Percentiles rank a stretch among this genome's conserved stretches.
These are phyloP conservation scores for Drosophila busckii DNA, from an alignment of 1,140 invertebrate species.

Conservation along the genomic window DNA sequence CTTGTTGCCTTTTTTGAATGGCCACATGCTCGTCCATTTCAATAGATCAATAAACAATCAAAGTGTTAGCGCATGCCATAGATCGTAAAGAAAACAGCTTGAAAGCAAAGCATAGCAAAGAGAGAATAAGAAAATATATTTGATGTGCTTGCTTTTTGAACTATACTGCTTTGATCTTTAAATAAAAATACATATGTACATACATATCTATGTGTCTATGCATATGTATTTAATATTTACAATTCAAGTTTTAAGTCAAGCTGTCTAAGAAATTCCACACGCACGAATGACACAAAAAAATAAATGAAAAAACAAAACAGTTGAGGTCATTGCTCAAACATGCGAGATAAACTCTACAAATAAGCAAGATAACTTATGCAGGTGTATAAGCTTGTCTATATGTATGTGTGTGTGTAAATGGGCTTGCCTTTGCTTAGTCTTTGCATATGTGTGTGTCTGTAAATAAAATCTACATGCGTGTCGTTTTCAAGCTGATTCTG, in stretches of 20 bases:
- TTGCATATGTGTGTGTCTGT: neutral
- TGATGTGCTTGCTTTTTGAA: too few relatives aligned
- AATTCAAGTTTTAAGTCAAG: neutral
- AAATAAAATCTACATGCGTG: conserved; percentile 18
- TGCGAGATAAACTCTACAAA: conserved; percentile 22
- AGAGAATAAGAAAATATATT: too few relatives aligned
- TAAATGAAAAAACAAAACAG: conserved; percentile 13
- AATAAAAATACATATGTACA: too few relatives aligned
- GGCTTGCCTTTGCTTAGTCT: neutral
- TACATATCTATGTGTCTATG: too few relatives aligned
- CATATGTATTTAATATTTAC: neutral
- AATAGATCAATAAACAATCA: too few relatives aligned
- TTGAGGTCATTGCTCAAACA: conserved; percentile 55
- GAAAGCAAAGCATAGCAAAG: too few relatives aligned
- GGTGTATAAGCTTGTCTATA: neutral
- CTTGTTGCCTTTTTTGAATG: too few relatives aligned
- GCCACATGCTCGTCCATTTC: too few relatives aligned
- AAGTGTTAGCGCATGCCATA: too few relatives aligned
- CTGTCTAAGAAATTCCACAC: conserved; percentile 16
- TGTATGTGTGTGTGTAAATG: neutral
- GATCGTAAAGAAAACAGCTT: too few relatives aligned
- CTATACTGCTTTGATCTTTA: conserved; percentile 26
- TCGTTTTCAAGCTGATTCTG: conserved; percentile 25
- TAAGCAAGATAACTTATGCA: conserved; percentile 10
- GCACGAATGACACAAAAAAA: conserved; percentile 16